Conservation (phyloP, 2,888 invertebrate species). For the Spodoptera exigua region DNA sequence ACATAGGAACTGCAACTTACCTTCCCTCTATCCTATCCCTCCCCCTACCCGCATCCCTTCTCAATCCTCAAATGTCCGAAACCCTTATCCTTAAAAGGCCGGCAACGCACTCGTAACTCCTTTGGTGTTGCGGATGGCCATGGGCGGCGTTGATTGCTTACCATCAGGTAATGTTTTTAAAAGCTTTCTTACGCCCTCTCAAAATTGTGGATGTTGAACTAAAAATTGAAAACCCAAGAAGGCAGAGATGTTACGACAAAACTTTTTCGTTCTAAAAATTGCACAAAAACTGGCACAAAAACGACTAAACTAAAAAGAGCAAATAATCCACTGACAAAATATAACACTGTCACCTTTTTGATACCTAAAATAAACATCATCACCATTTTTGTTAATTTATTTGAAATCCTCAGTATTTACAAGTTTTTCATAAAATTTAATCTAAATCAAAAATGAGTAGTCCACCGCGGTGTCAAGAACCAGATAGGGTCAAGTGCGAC, state of each 20-base stretch:
- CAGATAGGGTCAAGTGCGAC: conserved; percentile 71
- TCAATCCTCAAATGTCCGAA: too few relatives aligned
- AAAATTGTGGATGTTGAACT: too few relatives aligned
- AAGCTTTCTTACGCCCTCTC: too few relatives aligned
- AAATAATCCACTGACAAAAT: conserved; percentile 2
- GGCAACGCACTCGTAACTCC: too few relatives aligned
- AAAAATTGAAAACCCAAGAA: conserved; percentile 15
- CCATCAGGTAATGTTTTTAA: too few relatives aligned
- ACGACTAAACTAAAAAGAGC: conserved; percentile 1
- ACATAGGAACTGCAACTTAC: too few relatives aligned
- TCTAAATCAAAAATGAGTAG: conserved; percentile 73
- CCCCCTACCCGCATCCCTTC: too few relatives aligned
- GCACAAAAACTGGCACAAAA: conserved; percentile 20
- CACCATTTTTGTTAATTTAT: conserved; percentile 24
- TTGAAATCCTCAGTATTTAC: conserved; percentile 32
- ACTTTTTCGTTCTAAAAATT: conserved; percentile 4
- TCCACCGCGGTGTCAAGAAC: conserved; percentile 7
- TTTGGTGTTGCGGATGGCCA: too few relatives aligned
- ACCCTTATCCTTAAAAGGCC: too few relatives aligned
- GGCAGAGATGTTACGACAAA: not conserved
- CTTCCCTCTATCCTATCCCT: too few relatives aligned
- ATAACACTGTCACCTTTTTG: conserved; percentile 32
- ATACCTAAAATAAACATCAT: conserved; percentile 19
- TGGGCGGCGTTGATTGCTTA: too few relatives aligned
- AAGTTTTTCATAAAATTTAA: conserved; percentile 13